Evolutionary conservation across 2,888 invertebrate species (phyloP).

Genomic region (Agrotis exclamationis): DNA sequence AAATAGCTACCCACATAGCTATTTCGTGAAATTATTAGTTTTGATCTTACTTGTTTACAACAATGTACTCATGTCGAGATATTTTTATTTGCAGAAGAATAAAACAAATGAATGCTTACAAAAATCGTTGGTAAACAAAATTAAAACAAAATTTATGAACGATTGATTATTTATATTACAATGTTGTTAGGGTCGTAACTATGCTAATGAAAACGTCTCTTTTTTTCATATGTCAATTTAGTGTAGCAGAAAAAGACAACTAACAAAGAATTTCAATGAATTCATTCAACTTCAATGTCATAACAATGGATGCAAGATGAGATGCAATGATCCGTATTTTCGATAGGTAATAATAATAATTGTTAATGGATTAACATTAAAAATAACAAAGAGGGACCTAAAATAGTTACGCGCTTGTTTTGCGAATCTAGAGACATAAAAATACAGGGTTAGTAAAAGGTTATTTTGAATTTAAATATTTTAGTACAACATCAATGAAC

Average conservation of each 20-base stretch:
- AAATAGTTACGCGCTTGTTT: background rate
- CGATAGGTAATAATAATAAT: slow-evolving; percentile 23
- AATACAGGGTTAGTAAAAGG: background rate
- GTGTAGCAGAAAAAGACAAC: slow-evolving; percentile 64
- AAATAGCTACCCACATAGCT: background rate
- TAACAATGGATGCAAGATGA: slow-evolving; percentile 75
- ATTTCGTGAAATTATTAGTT: background rate
- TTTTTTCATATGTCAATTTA: slow-evolving; percentile 66
- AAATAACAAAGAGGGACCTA: background rate
- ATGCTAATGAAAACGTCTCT: slow-evolving; percentile 64
- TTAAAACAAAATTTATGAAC: slow-evolving; percentile 7
- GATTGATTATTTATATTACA: slow-evolving; percentile 11
- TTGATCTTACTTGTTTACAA: slow-evolving; percentile 5
- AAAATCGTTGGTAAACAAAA: slow-evolving; percentile 24
- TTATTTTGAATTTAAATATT: slow-evolving; percentile 5
- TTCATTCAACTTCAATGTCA: slow-evolving; percentile 81
- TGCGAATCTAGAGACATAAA: background rate
- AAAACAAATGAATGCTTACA: slow-evolving; percentile 2
- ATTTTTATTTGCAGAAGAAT: slow-evolving; percentile 5
- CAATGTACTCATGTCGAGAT: background rate
- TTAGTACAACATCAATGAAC: slow-evolving; percentile 16
- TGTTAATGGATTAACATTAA: slow-evolving; percentile 21
- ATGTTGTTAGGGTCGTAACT: background rate
- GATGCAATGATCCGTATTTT: slow-evolving; percentile 62
- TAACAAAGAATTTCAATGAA: slow-evolving; percentile 75